These are phyloP conservation scores for Lithophane socia DNA, from an alignment of 2,888 invertebrate species.

Conservation along the genomic window DNA sequence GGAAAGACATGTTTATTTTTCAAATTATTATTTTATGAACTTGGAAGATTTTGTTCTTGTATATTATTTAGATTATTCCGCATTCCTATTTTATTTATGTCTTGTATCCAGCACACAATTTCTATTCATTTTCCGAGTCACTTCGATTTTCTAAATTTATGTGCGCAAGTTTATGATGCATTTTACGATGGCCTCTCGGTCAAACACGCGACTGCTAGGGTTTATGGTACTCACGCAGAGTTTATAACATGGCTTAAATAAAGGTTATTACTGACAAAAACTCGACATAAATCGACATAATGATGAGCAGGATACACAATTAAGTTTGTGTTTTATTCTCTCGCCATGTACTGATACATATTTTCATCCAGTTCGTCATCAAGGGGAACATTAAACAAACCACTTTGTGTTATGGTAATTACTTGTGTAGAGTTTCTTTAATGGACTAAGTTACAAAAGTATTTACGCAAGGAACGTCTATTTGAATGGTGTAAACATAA, in stretches of 20 bases:
- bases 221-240: conserved; percentile 83
- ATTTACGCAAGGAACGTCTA: conserved; percentile 85
- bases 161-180: conserved; percentile 84
- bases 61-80: conserved; percentile 51
- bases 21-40: conserved; percentile 61
- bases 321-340: conserved; percentile 64
- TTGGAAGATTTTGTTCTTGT: conserved; percentile 44
- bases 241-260: conserved; percentile 82
- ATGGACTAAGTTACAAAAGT: conserved; percentile 87
- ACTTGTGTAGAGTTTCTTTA: conserved; percentile 84
- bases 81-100: conserved; percentile 51
- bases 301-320: conserved; percentile 49
- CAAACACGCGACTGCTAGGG: conserved; percentile 86
- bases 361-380: conserved; percentile 74
- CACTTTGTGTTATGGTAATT: conserved; percentile 85
- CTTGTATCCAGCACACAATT: conserved; percentile 63
- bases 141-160: conserved; percentile 86
- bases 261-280: conserved; percentile 72
- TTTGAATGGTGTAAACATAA: conserved; percentile 88
- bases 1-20: conserved; percentile 62
- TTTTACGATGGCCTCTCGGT: conserved; percentile 87
- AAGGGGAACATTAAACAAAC: conserved; percentile 80
- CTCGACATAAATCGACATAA: conserved; percentile 39
- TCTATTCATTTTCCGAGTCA: conserved; percentile 77
- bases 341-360: conserved; percentile 64